Evolutionary conservation across 2,113 vertebrate genomes (phyloP), one percentile per base, ranked within the genome.

Genomic region (Rhabdornis inornatus): DNA sequence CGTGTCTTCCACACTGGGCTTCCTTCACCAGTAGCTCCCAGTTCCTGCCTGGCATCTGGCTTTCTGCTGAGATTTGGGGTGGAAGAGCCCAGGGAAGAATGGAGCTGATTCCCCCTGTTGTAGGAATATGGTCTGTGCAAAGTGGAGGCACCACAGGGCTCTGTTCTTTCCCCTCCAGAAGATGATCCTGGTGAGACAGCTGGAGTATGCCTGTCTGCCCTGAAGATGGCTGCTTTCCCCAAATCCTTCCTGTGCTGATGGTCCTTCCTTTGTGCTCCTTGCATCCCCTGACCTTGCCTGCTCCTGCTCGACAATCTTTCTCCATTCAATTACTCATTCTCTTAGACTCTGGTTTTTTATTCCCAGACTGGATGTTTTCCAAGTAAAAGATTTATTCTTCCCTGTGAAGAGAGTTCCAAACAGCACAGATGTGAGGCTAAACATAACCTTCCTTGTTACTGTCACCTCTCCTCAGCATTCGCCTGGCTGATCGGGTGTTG

Each of bases 351-450:
- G n/a, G 42, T 25, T 57, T 92, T 76, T 63, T 18, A 57, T 87
- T 95, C 69, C 77, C 39, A 64, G 56, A 12, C 49, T 91, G 93
- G 56, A 89, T 94, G 47, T 84, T 87, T 96, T 92, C 88, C 84
- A 85, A 91, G 90, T 91, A 39, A 91, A 89, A 95, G 56, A 86
- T 76, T 87, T 94, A 93, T 90, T 94, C 79, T 18, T 50, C 25
- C 25, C 40, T 17, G 42, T 14, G 40, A 87, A 71, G 57, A 87
- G 33, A 93, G 52, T 75, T 93, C 39, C 68, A 59, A 81, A 90
- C 86, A 90, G 84, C 94, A 92, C 87, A 91, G 96, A 95, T 91
- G 84, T 85, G 90, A 59, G 24, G 90, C 86, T 90, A 95, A 95
- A 90, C 80, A 81, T 94, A 95, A 93, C 91, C 82, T n/a, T 94